Evolutionary conservation across 2,888 invertebrate genomes (phyloP).

Genomic region (Agonopterix alstromeriana): DNA sequence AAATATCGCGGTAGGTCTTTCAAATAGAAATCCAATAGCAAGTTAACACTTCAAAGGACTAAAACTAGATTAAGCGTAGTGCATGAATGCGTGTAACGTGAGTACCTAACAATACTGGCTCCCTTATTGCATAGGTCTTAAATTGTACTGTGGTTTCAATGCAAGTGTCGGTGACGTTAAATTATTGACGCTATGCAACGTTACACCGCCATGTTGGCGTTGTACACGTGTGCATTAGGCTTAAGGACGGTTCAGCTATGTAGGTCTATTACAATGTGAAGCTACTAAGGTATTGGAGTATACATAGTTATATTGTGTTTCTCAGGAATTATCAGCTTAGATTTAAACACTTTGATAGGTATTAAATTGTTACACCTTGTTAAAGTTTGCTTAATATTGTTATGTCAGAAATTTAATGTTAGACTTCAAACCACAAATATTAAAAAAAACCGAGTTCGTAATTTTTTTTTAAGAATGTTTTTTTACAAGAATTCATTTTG

Average conservation of each 20-base stretch:
- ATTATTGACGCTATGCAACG: conserved; percentile 69
- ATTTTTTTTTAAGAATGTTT: no score
- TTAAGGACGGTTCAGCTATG: conserved; percentile 36
- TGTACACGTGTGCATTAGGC: conserved; percentile 58
- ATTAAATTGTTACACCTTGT: no score
- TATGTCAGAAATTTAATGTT: no score
- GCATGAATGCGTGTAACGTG: conserved; percentile 60
- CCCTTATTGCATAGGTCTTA: conserved; percentile 74
- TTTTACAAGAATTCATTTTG: no score
- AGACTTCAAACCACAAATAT: no score
- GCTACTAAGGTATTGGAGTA: conserved; percentile 10
- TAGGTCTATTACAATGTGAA: conserved; percentile 33
- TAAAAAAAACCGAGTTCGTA: no score
- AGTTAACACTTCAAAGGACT: neutral
- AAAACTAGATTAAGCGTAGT: conserved; percentile 28
- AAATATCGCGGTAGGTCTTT: conserved; percentile 30
- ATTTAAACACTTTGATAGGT: no score
- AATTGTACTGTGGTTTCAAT: conserved; percentile 73
- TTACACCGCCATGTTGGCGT: conserved; percentile 46
- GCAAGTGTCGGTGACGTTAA: conserved; percentile 71
- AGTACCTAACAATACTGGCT: conserved; percentile 64
- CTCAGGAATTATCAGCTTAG: no score
- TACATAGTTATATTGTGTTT: no score
- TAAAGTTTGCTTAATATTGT: no score
- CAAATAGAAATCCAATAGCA: neutral